Conservation (phyloP, 2,888 invertebrate species). For the Drosophila antonietae region DNA sequence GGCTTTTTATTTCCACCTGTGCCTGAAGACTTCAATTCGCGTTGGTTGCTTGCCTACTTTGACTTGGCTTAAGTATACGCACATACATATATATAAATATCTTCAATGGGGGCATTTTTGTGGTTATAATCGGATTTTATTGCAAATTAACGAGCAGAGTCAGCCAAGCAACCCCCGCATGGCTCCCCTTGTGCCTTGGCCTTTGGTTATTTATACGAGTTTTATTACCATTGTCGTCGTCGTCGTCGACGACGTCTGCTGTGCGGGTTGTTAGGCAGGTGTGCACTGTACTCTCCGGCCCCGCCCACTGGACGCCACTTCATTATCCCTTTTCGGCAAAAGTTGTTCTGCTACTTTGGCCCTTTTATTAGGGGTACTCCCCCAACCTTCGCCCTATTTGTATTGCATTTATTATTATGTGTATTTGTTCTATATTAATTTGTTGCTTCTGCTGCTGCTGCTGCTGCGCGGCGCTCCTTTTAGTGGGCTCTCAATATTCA, state of each 20-base stretch:
- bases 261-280: slow-evolving; percentile 70
- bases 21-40: slow-evolving; percentile 38
- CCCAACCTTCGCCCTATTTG: background rate
- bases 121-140: slow-evolving; percentile 83
- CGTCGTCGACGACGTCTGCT: slow-evolving; percentile 35
- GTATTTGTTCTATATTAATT: slow-evolving; percentile 79
- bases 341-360: slow-evolving; percentile 45
- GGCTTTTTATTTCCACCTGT: slow-evolving; percentile 70
- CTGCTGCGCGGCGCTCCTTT: slow-evolving; percentile 55
- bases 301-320: slow-evolving; percentile 49
- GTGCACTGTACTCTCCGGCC: slow-evolving; percentile 21
- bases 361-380: slow-evolving; percentile 55
- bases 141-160: slow-evolving; percentile 80
- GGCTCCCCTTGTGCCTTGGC: slow-evolving; percentile 52
- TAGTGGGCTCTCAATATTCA: slow-evolving; percentile 79
- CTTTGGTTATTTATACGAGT: slow-evolving; percentile 73
- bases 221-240: slow-evolving; percentile 67
- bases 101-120: slow-evolving; percentile 78
- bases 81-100: slow-evolving; percentile 43
- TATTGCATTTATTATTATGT: slow-evolving; percentile 75
- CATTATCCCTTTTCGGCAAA: slow-evolving; percentile 68
- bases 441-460: slow-evolving; percentile 53
- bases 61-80: slow-evolving; percentile 30
- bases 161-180: slow-evolving; percentile 22
- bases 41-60: slow-evolving; percentile 44